Base-by-base conservation (phyloP, 92 coral and sea anemone species). In the Metridium senile region DNA sequence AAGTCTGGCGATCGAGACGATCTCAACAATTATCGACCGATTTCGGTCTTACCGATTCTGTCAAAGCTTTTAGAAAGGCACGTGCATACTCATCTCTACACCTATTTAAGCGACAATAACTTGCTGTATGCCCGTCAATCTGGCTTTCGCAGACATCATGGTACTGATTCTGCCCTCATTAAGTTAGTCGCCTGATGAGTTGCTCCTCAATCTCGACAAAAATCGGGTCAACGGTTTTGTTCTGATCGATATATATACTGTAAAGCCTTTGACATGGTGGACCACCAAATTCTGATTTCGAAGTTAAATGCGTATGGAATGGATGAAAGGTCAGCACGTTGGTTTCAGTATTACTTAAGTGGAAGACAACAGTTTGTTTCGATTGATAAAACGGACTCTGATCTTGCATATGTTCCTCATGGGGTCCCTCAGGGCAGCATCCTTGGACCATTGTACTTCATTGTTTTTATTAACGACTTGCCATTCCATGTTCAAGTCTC, bases 241-340 rank as follows among this genome's bases (percentile, higher is more conserved):
- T 25, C 47, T 82, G 23, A 68, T 82, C 23, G 85, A 87, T 57
- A n/a, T n/a, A n/a, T n/a, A n/a, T 74, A 77, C 73, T 39, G 69
- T 67, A 77, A 87, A 76, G 87, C 78, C 16, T 84, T 84, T 28
- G 88, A 77, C 28, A 65, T 72, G 81, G 84, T 78, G 23, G 52
- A 62, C 27, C 82, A 83, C 71, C 26, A 19, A 16, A 65, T 83
- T 54, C 66, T 87, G 46, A 29, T 74, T 43, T 7, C 34, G 9
- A 88, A 88, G 53, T 58, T 83, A 23, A 21, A 33, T 9, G 78
- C 77, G 1, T 79, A 78, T 74, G 82, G 86, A 49, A 23, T 81
- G 25, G 8, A 62, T 62, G 45, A 52, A n/a, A 67, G 18, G 19
- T 64, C 81, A 10, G 33, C 54, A 35, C 35, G 26, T 26, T 85